Percentiles rank a stretch among this genome's conserved stretches.
These are phyloP conservation scores for Pseudorectes ferrugineus DNA, from an alignment of 2,113 vertebrate species.

Conservation along the genomic window DNA sequence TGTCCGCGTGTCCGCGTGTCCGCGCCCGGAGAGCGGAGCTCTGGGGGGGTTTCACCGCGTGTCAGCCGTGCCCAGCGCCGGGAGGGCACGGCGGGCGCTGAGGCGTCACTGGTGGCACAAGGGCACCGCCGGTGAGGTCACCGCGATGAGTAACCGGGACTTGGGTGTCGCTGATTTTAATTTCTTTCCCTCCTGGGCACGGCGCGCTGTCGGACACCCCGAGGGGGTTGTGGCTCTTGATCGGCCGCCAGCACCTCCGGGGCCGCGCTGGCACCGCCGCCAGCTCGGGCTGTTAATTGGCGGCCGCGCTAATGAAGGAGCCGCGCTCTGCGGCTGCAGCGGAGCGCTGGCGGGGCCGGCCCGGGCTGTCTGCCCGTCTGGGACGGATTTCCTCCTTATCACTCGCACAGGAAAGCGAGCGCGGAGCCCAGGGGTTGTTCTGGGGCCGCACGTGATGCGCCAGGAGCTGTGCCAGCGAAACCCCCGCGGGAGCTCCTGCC, in stretches of 20 bases:
- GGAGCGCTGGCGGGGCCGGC: not conserved
- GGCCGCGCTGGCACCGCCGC: not conserved
- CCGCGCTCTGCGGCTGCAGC: not conserved
- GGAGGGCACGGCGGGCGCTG: not conserved
- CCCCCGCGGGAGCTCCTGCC: not conserved
- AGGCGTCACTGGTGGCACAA: not conserved
- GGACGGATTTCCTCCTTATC: conserved; percentile 54
- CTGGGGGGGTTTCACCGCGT: accelerated
- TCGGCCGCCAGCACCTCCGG: not conserved
- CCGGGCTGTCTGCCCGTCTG: not conserved
- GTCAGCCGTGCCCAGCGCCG: not conserved
- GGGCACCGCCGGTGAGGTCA: not conserved
- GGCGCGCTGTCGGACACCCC: not conserved
- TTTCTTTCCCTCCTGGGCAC: not conserved
- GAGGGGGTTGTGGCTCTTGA: not conserved
- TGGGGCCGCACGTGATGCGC: not conserved
- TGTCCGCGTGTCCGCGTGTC: not conserved
- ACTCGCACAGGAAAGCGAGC: conserved; percentile 7
- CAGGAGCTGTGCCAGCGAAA: not conserved
- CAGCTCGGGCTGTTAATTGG: not conserved
- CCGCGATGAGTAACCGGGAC: not conserved
- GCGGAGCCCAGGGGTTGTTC: conserved; percentile 19
- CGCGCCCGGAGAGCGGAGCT: not conserved
- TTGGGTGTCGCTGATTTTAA: not conserved
- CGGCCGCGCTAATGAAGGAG: not conserved